phyloP scores from a whole-genome alignment of 2,797 vertebrate genomes.

The Pseudochirops corinnae region DNA sequence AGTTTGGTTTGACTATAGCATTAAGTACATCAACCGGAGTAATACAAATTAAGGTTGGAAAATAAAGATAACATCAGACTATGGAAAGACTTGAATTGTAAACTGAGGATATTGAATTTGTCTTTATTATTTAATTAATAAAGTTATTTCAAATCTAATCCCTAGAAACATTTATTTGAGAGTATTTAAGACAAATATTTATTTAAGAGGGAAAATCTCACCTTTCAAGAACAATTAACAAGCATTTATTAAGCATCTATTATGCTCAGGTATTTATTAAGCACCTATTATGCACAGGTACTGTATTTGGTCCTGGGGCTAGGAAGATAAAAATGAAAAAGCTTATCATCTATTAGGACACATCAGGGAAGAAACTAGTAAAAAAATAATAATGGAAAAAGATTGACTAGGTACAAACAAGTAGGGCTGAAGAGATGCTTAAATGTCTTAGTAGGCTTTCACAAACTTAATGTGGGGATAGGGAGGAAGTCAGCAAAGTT shows the following conservation, averaged over 20 bases:
- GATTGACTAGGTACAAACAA: background rate
- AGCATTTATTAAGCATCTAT: background rate
- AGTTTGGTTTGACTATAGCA: background rate
- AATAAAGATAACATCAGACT: background rate
- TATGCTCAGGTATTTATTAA: background rate
- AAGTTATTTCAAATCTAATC: background rate
- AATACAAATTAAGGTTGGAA: background rate
- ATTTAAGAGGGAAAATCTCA: background rate
- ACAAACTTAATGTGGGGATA: background rate
- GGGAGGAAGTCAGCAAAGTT: background rate
- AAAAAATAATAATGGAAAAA: background rate
- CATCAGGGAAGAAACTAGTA: background rate
- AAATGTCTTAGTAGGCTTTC: background rate
- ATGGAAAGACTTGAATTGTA: background rate
- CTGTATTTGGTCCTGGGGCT: background rate
- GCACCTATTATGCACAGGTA: background rate
- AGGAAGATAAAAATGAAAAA: background rate
- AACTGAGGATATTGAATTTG: background rate
- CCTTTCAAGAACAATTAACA: background rate
- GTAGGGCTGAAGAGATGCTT: background rate
- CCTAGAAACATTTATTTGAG: background rate
- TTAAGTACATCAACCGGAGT: background rate
- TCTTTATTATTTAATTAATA: background rate
- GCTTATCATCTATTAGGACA: background rate
- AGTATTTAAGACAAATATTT: background rate